Percentiles rank a stretch among this genome's conserved stretches.
Evolutionary conservation across 2,888 invertebrate species (phyloP).

Genomic region (Parelbella ahira): DNA sequence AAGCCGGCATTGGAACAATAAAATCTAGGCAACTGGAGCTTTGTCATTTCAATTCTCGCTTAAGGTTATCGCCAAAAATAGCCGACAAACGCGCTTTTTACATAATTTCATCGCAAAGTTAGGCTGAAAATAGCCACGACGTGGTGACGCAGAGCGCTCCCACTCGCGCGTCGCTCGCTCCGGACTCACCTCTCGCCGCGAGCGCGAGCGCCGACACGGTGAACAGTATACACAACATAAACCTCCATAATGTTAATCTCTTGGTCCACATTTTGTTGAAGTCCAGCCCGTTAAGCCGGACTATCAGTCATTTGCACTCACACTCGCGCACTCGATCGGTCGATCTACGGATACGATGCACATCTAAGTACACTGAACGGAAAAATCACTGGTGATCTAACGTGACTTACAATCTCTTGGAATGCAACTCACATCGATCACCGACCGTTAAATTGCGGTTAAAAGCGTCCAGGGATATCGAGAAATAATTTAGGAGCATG

Average conservation of each 20-base stretch:
- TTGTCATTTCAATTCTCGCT: slow-evolving; percentile 60
- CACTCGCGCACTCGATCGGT: slow-evolving; percentile 76
- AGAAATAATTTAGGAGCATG: neutral
- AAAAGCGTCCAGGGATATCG: slow-evolving; percentile 20
- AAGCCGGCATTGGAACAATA: slow-evolving; percentile 22
- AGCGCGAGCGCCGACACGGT: slow-evolving; percentile 65
- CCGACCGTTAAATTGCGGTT: slow-evolving; percentile 55
- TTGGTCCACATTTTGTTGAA: slow-evolving; percentile 75
- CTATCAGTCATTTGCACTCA: slow-evolving; percentile 78
- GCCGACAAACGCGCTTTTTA: slow-evolving; percentile 77
- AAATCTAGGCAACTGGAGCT: slow-evolving; percentile 53
- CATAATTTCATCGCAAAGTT: slow-evolving; percentile 81
- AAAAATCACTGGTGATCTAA: slow-evolving; percentile 40
- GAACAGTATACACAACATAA: slow-evolving; percentile 72
- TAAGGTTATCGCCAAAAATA: slow-evolving; percentile 77
- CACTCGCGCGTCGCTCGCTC: slow-evolving; percentile 29
- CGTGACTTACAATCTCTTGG: slow-evolving; percentile 54
- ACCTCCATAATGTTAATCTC: slow-evolving; percentile 75
- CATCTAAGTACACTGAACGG: slow-evolving; percentile 57
- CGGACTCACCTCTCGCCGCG: slow-evolving; percentile 71
- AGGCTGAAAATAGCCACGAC: slow-evolving; percentile 72
- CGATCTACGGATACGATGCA: slow-evolving; percentile 59
- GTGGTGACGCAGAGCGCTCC: slow-evolving; percentile 65
- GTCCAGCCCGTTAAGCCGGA: slow-evolving; percentile 67
- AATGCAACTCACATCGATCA: slow-evolving; percentile 58